Percentiles rank a stretch among this genome's conserved stretches.
phyloP scores from a whole-genome alignment of 2,113 vertebrate genomes.

The Callopanchax toddi region DNA sequence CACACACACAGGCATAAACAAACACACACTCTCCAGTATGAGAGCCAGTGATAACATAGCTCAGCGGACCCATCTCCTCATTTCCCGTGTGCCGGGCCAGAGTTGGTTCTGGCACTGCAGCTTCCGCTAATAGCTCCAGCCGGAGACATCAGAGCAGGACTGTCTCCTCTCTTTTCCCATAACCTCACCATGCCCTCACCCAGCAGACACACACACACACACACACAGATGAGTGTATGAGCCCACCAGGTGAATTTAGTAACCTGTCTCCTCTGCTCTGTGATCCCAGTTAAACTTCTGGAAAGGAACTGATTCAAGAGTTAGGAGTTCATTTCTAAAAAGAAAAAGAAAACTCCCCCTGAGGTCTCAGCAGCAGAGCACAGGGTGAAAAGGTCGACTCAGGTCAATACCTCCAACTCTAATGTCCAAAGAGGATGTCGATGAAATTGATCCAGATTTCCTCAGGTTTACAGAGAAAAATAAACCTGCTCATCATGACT shows the following conservation, averaged over 20 bases:
- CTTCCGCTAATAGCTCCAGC: slow-evolving; percentile 61
- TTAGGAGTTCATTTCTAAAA: not conserved
- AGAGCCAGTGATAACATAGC: slow-evolving; percentile 72
- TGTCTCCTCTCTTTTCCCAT: slow-evolving; percentile 61
- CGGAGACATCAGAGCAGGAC: slow-evolving; percentile 58
- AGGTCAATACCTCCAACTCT: slow-evolving; percentile 32
- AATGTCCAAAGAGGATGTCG: slow-evolving; percentile 26
- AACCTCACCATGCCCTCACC: slow-evolving; percentile 42
- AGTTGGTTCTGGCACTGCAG: slow-evolving; percentile 76
- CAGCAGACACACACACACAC: slow-evolving; percentile 1
- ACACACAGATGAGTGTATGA: not conserved
- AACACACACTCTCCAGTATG: slow-evolving; percentile 53
- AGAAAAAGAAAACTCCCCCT: not conserved
- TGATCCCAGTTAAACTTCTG: not conserved
- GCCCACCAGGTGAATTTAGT: slow-evolving; percentile 16
- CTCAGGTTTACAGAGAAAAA: not conserved
- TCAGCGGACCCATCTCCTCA: slow-evolving; percentile 50
- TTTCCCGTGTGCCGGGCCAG: slow-evolving; percentile 65
- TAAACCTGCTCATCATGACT: not conserved
- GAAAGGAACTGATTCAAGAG: not conserved
- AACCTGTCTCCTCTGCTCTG: not conserved
- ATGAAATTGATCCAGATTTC: slow-evolving; percentile 44
- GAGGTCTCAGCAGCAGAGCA: not conserved
- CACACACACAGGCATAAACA: slow-evolving; percentile 54
- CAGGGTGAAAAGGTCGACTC: slow-evolving; percentile 45